These are phyloP conservation scores for Ectemnius cavifrons DNA, from an alignment of 2,888 invertebrate genomes.

Conservation along the genomic window DNA sequence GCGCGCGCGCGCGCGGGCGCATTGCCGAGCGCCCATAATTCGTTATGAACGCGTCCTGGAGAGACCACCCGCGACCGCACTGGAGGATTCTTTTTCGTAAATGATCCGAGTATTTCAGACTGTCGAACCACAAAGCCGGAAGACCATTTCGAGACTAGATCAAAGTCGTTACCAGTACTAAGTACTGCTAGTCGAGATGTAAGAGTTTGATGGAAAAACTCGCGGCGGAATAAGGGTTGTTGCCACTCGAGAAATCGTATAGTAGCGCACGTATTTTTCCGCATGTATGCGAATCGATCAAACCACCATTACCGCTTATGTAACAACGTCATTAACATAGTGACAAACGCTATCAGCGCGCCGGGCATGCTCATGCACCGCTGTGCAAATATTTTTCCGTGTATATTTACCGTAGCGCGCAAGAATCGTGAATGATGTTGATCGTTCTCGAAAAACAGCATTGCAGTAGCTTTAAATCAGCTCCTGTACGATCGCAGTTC, in stretches of 20 bases:
- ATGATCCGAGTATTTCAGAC: not conserved
- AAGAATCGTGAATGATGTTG: slow-evolving; percentile 12
- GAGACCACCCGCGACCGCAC: not conserved
- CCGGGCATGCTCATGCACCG: slow-evolving; percentile 2
- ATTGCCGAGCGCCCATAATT: slow-evolving; percentile 36
- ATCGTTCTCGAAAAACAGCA: slow-evolving; percentile 21
- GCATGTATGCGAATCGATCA: not conserved
- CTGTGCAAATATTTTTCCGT: slow-evolving; percentile 20
- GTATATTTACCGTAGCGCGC: slow-evolving; percentile 1
- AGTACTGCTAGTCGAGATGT: no score
- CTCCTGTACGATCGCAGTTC: no score
- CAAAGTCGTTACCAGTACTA: no score
- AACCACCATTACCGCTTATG: slow-evolving; percentile 4
- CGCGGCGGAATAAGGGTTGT: not conserved
- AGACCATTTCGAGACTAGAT: no score
- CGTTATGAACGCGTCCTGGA: slow-evolving; percentile 11
- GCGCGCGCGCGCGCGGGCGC: not conserved
- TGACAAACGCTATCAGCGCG: slow-evolving; percentile 1
- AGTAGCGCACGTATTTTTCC: not conserved
- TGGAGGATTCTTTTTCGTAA: not conserved
- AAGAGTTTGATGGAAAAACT: not conserved
- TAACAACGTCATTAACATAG: not conserved
- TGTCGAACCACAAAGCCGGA: not conserved
- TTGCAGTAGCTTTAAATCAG: no score
- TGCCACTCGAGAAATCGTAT: not conserved